Percentiles rank a stretch among this genome's conserved stretches.
phyloP scores from a whole-genome alignment of 2,888 invertebrate genomes.

The Xestia rhomboidea region DNA sequence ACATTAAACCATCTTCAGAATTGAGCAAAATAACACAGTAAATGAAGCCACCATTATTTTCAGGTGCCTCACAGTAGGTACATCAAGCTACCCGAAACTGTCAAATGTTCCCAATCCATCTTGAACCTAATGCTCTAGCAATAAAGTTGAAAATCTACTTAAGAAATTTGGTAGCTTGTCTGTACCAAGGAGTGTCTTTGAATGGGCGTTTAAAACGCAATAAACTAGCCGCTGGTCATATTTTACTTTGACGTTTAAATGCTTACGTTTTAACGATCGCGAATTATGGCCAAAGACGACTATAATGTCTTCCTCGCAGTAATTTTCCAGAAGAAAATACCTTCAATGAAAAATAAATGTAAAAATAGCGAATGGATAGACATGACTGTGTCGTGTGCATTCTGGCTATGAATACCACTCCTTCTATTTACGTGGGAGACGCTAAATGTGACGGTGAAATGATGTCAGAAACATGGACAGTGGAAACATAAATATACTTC shows the following conservation, averaged over 20 bases:
- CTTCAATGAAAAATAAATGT: slow-evolving; percentile 20
- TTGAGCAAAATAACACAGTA: not conserved
- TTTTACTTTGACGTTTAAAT: slow-evolving; percentile 54
- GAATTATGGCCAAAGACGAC: slow-evolving; percentile 28
- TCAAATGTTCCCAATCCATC: too few relatives aligned
- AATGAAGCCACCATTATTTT: slow-evolving; percentile 15
- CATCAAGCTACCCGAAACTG: too few relatives aligned
- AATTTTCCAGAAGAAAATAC: slow-evolving; percentile 45
- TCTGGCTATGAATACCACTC: slow-evolving; percentile 23
- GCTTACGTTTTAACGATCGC: slow-evolving; percentile 24
- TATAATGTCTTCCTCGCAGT: slow-evolving; percentile 27
- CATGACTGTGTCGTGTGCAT: slow-evolving; percentile 53
- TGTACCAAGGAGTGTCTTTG: slow-evolving; percentile 20
- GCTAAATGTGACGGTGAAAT: slow-evolving; percentile 2
- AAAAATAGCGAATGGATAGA: slow-evolving; percentile 22
- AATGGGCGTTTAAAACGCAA: slow-evolving; percentile 47
- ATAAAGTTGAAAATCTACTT: too few relatives aligned
- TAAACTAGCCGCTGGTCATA: slow-evolving; percentile 40
- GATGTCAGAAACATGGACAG: slow-evolving; percentile 34
- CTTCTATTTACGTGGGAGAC: slow-evolving; percentile 36
- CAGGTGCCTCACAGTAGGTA: not conserved
- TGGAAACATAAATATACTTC: not conserved
- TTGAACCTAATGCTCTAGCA: too few relatives aligned
- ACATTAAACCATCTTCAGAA: not conserved
- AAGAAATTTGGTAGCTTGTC: too few relatives aligned